These are phyloP conservation scores for Chrysopa pallens DNA, from an alignment of 1,140 invertebrate genomes.

Conservation along the genomic window DNA sequence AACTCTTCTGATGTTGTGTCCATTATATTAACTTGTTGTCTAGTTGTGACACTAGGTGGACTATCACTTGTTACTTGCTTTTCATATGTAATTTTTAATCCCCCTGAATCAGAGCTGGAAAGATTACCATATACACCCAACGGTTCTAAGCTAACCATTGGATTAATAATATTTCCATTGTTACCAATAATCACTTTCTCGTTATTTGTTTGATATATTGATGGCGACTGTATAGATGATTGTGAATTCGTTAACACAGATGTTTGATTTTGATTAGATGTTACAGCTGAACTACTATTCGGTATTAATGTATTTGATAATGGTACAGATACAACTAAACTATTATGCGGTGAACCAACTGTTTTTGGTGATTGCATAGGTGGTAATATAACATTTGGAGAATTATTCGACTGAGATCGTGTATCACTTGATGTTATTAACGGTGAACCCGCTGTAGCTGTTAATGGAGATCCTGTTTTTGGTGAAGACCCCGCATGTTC, in stretches of 20 bases:
- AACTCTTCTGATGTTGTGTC: conserved; percentile 15
- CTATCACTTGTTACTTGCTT: conserved; percentile 19
- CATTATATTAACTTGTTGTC: too few species aligned
- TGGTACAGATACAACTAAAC: neutral
- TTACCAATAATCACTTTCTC: neutral
- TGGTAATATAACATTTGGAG: neutral
- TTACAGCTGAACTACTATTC: neutral
- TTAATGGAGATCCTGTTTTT: neutral
- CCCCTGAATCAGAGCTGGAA: conserved; percentile 19
- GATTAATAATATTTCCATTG: neutral
- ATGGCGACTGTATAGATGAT: neutral
- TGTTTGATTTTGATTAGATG: neutral
- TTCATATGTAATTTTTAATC: conserved; percentile 29
- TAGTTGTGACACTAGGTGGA: neutral
- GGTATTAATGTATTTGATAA: neutral
- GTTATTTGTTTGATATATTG: neutral
- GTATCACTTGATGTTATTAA: neutral
- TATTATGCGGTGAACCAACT: neutral
- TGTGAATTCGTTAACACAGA: neutral
- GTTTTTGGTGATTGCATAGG: neutral
- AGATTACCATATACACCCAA: conserved; percentile 4
- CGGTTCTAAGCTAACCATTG: neutral
- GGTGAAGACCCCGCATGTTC: neutral
- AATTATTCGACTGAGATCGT: neutral
- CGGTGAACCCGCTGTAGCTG: neutral